These are phyloP conservation scores for Drosophila nasuta DNA, from an alignment of 1,140 invertebrate genomes.

Conservation along the genomic window DNA sequence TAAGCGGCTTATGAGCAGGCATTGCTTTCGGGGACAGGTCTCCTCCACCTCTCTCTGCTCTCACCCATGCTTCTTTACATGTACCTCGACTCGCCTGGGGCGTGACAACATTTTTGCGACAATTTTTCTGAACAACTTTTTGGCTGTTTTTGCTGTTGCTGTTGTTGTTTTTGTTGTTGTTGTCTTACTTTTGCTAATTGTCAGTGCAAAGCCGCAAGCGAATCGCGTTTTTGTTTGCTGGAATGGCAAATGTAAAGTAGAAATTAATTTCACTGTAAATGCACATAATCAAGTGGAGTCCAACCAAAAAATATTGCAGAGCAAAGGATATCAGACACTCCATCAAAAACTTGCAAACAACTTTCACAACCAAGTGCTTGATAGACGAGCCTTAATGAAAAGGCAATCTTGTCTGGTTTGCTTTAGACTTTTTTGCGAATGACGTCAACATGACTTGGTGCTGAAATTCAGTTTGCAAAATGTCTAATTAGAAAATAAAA, in stretches of 20 bases:
- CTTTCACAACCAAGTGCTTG: conserved; percentile 36
- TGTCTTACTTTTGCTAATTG: conserved; percentile 73
- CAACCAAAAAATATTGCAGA: not conserved
- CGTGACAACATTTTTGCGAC: conserved; percentile 56
- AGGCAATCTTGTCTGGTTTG: conserved; percentile 63
- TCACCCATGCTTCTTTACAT: conserved; percentile 27
- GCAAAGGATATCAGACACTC: conserved; percentile 6
- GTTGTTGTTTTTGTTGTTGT: conserved; percentile 40
- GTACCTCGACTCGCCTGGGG: conserved; percentile 18
- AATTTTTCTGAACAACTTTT: conserved; percentile 50
- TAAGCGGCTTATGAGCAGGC: conserved; percentile 63
- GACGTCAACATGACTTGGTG: conserved; percentile 20
- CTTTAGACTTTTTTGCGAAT: conserved; percentile 8
- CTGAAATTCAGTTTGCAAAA: conserved; percentile 48
- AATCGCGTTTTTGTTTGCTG: conserved; percentile 39
- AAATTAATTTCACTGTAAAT: conserved; percentile 82
- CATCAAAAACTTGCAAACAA: conserved; percentile 34
- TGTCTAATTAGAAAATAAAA: conserved; percentile 71
- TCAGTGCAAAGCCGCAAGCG: conserved; percentile 74
- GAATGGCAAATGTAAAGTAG: conserved; percentile 62
- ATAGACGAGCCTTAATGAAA: conserved; percentile 68
- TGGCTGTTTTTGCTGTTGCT: conserved; percentile 31
- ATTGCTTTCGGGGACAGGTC: not conserved
- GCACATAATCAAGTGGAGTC: conserved; percentile 72
- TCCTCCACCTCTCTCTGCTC: not conserved